Evolutionary conservation across 2,888 invertebrate genomes (phyloP), one percentile per base, ranked within the genome.

Genomic region (Amblyjoppa proteus): DNA sequence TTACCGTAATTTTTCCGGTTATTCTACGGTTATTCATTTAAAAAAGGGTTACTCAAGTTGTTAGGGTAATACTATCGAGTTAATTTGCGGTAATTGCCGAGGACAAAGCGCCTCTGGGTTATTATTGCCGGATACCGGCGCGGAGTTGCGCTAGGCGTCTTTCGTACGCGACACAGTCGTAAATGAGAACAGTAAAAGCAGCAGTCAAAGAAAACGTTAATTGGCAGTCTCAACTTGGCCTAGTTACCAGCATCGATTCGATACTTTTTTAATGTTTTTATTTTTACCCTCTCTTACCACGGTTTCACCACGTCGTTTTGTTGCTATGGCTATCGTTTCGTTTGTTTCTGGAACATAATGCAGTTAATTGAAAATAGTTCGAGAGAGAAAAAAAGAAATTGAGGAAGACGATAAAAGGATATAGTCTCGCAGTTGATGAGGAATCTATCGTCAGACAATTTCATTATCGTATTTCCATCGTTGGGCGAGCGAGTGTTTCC

Each of bases 191-290:
- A 49, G 58, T 61, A 64, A 28, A 31, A 51, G 25, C 66, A 53
- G 41, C 9, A 77, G 25, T 38, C 41, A 20, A 71, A 64, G 20
- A 58, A 83, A 77, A 77, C 77, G 56, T 83, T 83, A 83, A 83
- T 83, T 83, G 77, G 77, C 38, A 64, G 53, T 68, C 71, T 49
- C 56, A 77, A 77, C 49, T 58, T 77, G 77, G 31, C 73, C 82
- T 38, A 77, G 38, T 77, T 83, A 34, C 61, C 73, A 51, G 34
- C 75, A 75, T 81, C 70, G 77, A 76, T 73, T 83, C 66, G 66
- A 77, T 77, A 70, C 51, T 51, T 25, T 61, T 28, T 75, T 31
- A 13, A 61, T 11, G 3, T 49, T 49, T 56, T 53, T 71, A 53
- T 28, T 68, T 34, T 28, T 56, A 20, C 56, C 13, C n/a, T 49